These are phyloP conservation scores for Gadus chalcogrammus DNA, from an alignment of 2,113 vertebrate species.

Conservation along the genomic window DNA sequence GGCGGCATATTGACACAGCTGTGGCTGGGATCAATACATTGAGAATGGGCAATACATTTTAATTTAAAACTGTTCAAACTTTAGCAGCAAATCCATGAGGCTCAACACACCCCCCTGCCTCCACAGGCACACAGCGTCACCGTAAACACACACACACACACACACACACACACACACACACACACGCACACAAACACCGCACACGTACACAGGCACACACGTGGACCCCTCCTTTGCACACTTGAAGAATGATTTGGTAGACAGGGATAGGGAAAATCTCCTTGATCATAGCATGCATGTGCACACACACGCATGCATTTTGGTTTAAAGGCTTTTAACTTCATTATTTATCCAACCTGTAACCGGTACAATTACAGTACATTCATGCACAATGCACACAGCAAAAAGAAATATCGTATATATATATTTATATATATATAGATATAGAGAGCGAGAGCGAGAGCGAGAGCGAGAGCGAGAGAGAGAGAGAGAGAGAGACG, in stretches of 20 bases:
- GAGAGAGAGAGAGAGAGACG: not conserved
- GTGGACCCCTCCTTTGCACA: conserved; percentile 16
- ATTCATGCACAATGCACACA: no score
- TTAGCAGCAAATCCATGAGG: conserved; percentile 89
- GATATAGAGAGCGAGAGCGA: no score
- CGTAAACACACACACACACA: conserved; percentile 24
- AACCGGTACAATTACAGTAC: no score
- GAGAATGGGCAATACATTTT: conserved; percentile 98
- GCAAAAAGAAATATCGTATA: no score
- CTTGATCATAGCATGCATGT: conserved; percentile 16
- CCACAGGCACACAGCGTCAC: no score
- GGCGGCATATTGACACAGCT: conserved; percentile 95
- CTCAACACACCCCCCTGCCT: no score
- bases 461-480: no score
- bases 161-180: conserved; percentile 23
- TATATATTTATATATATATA: no score
- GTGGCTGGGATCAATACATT: conserved; percentile 93
- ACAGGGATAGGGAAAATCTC: conserved; percentile 31
- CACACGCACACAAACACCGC: no score
- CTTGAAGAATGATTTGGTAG: conserved; percentile 11
- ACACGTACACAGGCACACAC: conserved; percentile 12
- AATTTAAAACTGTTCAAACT: conserved; percentile 97
- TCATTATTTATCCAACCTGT: no score
- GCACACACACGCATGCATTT: not conserved
- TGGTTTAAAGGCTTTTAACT: no score